phyloP scores from a whole-genome alignment of 2,797 vertebrate genomes.

The Catostomus latipinnis region DNA sequence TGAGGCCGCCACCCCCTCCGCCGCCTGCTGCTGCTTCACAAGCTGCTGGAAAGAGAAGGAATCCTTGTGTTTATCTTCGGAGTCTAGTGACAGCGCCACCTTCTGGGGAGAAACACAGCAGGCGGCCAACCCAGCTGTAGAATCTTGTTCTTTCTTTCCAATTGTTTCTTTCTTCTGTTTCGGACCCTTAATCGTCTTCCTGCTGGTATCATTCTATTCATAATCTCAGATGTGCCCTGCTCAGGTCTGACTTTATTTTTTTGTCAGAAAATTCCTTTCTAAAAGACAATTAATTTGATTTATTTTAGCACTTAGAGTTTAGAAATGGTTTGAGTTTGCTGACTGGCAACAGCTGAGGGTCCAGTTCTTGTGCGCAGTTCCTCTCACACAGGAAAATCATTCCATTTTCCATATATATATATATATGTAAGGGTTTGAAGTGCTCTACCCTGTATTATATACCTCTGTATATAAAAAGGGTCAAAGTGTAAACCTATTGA shows the following conservation, averaged over 20 bases:
- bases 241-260: neutral
- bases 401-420: neutral
- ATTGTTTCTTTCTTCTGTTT: neutral
- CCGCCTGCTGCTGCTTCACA: conserved; percentile 52
- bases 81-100: conserved; percentile 71
- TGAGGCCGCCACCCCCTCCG: conserved; percentile 71
- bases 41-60: conserved; percentile 75
- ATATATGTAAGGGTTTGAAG: neutral
- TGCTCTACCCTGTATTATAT: conserved; percentile 35
- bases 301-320: no score
- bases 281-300: no score
- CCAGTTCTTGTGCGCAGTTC: conserved; percentile 25
- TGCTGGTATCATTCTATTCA: neutral
- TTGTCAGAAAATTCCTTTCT: no score
- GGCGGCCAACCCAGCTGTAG: conserved; percentile 79
- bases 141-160: neutral
- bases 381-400: conserved; percentile 30
- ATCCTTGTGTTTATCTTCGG: conserved; percentile 79
- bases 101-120: conserved; percentile 65
- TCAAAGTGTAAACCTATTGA: conserved; percentile 44
- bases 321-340: no score
- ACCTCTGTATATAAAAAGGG: conserved; percentile 36
- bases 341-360: conserved; percentile 12
- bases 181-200: conserved; percentile 9
- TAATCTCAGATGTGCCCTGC: conserved; percentile 8